Base-by-base conservation (phyloP, 2,888 invertebrate species). In the Heterodera filipjevi region DNA sequence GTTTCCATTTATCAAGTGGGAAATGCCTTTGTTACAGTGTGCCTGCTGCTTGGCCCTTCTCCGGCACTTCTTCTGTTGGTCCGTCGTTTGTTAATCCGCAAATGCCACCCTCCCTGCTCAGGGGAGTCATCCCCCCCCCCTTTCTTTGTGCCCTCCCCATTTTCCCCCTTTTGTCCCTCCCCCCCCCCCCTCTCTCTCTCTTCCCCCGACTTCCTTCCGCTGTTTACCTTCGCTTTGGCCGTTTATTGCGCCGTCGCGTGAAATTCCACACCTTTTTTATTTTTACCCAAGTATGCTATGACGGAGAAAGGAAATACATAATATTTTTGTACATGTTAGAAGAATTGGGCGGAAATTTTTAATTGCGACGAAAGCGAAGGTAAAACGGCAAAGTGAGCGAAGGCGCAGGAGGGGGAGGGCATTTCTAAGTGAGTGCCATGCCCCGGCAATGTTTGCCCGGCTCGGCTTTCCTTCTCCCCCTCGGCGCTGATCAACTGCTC, bases 251-350 rank as follows among this genome's bases (percentile, higher is more conserved):
- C n/a, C 59, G 59, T 59, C 22, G 59, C 59, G 59, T 59, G 59
- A 59, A 59, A 59, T 59, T 59, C 59, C 59, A 59, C 59, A 59
- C 59, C 59, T 59, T 59, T 59, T 59, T 59, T 27, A 49, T 49
- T 59, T 59, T 49, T 49, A 49, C 49, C 49, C 49, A 8, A 59
- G 59, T 59, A n/a, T n/a, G 59, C 59, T 22, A 59, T 59, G 59
- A 59, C 59, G 59, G 59, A 59, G 59, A 19, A 59, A 59, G 59
- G 27, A 59, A 59, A 59, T 59, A 19, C 46, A 49, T 49, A 49
- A 59, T 59, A 22, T 22, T 59, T 59, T 59, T 59, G 59, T 59
- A 59, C 59, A 27, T 6, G 59, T 16, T 16, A 27, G 59, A n/a
- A 6, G 59, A 59, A 59, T 59, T 59, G 1, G 59, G 59, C 10